Percentiles rank a stretch among this genome's conserved stretches.
These are phyloP conservation scores for Conopomorpha cramerella DNA, from an alignment of 1,140 invertebrate genomes.

Conservation along the genomic window DNA sequence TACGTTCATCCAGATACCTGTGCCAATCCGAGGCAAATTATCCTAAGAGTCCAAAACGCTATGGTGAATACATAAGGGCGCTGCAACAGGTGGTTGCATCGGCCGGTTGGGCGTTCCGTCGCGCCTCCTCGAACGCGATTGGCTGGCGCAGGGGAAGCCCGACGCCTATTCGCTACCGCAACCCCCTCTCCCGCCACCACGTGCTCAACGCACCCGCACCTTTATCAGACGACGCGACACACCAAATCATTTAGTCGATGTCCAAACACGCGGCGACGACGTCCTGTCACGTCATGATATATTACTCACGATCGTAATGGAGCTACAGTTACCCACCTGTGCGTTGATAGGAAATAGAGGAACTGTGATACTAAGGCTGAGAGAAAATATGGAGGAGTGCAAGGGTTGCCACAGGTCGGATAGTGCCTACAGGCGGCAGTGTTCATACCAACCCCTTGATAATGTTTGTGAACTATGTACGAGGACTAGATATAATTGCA, in stretches of 20 bases:
- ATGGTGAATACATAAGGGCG: constrained; percentile 21
- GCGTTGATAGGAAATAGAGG: constrained; percentile 30
- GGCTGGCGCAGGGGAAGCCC: constrained; percentile 20
- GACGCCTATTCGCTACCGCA: constrained; percentile 24
- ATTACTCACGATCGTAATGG: constrained; percentile 4
- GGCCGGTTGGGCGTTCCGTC: constrained; percentile 27
- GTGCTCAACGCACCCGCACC: constrained; percentile 29
- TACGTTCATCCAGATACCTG: too few species aligned
- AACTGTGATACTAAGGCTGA: constrained; percentile 42
- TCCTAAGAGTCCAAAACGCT: too few species aligned
- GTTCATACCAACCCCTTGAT: too few species aligned
- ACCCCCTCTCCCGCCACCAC: constrained; percentile 25
- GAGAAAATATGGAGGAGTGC: neutral
- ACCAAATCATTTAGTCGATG: constrained; percentile 47
- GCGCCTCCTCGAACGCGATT: constrained; percentile 24
- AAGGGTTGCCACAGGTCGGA: neutral
- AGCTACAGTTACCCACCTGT: constrained; percentile 30
- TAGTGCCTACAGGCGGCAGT: too few species aligned
- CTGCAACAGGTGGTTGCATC: constrained; percentile 1
- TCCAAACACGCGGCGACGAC: constrained; percentile 42
- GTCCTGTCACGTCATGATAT: constrained; percentile 1
- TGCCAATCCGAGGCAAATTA: too few species aligned
- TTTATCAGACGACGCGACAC: constrained; percentile 48
- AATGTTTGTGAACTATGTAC: constrained; percentile 41
- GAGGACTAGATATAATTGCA: constrained; percentile 41